Evolutionary conservation across 2,888 invertebrate genomes (phyloP).

Genomic region (Macrosiphum euphorbiae): DNA sequence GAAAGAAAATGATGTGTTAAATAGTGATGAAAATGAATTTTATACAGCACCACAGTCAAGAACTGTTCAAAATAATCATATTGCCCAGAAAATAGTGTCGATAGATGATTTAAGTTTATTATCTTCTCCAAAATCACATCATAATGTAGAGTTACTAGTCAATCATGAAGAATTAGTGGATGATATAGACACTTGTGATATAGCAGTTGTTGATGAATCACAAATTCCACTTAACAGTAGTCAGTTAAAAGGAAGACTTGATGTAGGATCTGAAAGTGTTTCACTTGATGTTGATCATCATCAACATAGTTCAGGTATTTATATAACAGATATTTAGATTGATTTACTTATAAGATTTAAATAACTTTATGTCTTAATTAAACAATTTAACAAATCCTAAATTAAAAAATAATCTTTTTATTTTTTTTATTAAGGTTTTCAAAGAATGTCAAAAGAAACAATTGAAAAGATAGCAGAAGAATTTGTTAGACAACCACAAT

Average conservation of each 20-base stretch:
- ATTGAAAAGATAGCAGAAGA: constrained; percentile 63
- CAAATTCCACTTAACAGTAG: constrained; percentile 53
- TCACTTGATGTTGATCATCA: constrained; percentile 51
- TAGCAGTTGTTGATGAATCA: constrained; percentile 61
- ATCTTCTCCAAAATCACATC: constrained; percentile 60
- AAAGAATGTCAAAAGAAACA: constrained; percentile 64
- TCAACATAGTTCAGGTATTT: constrained; percentile 54
- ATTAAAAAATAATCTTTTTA: background rate
- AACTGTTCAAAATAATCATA: constrained; percentile 52
- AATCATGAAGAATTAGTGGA: constrained; percentile 59
- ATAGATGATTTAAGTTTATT: constrained; percentile 56
- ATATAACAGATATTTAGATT: background rate
- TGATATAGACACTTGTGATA: constrained; percentile 62
- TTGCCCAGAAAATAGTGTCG: constrained; percentile 55
- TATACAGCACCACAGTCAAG: constrained; percentile 48
- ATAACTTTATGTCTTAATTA: background rate
- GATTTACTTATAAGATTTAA: background rate
- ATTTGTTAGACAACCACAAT: constrained; percentile 60
- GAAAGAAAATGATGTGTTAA: constrained; percentile 52
- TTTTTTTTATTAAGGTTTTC: constrained; percentile 41
- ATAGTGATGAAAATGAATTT: constrained; percentile 50
- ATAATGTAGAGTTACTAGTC: constrained; percentile 58
- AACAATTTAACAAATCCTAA: background rate
- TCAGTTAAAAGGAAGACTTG: constrained; percentile 50
- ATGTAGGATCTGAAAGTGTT: constrained; percentile 49